Evolutionary conservation across 2,888 invertebrate species (phyloP).

Genomic region (Ornithoptera alexandrae): DNA sequence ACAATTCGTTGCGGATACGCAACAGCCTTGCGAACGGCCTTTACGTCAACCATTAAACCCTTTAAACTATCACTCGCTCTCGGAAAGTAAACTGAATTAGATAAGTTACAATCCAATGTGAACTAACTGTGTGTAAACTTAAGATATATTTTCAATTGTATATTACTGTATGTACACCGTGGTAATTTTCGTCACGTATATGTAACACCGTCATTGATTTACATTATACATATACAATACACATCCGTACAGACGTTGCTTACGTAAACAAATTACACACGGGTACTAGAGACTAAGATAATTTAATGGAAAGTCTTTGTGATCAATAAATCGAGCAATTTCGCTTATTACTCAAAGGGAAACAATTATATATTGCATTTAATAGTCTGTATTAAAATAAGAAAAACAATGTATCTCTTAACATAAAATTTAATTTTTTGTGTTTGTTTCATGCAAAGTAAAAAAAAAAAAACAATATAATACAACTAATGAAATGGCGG

Average conservation of each 20-base stretch:
- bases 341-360: neutral
- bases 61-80: constrained; percentile 53
- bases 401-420: no score
- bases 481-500: no score
- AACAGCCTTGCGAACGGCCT: constrained; percentile 59
- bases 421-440: no score
- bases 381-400: no score
- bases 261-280: constrained; percentile 1
- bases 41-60: constrained; percentile 49
- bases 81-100: constrained; percentile 27
- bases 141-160: constrained; percentile 21
- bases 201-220: constrained; percentile 16
- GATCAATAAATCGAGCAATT: neutral
- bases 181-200: constrained; percentile 22
- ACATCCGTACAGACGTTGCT: constrained; percentile 8
- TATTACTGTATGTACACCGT: neutral
- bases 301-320: neutral
- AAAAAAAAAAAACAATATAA: no score
- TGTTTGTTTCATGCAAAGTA: no score
- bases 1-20: constrained; percentile 33
- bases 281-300: neutral
- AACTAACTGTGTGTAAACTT: neutral
- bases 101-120: constrained; percentile 2
- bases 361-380: no score
- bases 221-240: constrained; percentile 2